Conservation (phyloP, 2,113 vertebrate genomes). For the Heterocephalus glaber region DNA sequence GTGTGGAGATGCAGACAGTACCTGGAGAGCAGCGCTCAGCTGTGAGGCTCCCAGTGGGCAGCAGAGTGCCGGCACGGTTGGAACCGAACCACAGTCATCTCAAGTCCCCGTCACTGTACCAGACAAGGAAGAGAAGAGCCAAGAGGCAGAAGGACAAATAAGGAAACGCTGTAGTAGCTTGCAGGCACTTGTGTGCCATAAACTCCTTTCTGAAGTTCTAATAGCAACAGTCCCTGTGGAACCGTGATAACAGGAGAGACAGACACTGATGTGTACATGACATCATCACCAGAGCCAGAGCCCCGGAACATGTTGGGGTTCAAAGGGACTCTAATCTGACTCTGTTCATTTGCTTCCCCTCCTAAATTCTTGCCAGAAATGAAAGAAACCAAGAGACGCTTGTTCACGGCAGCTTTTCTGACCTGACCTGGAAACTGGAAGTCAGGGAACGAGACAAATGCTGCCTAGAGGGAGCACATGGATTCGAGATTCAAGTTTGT, state of each 20-base stretch:
- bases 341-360: slow-evolving; percentile 38
- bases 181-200: slow-evolving; percentile 23
- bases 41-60: slow-evolving; percentile 54
- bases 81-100: not conserved
- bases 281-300: slow-evolving; percentile 61
- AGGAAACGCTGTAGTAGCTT: slow-evolving; percentile 64
- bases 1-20: not conserved
- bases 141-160: slow-evolving; percentile 62
- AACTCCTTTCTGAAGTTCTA: slow-evolving; percentile 73
- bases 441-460: slow-evolving; percentile 53
- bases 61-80: slow-evolving; percentile 69
- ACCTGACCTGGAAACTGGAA: slow-evolving; percentile 71
- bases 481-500: slow-evolving; percentile 59
- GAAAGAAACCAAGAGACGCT: slow-evolving; percentile 70
- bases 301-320: slow-evolving; percentile 54
- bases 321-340: slow-evolving; percentile 78
- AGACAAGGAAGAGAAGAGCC: slow-evolving; percentile 40
- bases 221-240: slow-evolving; percentile 59
- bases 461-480: slow-evolving; percentile 50
- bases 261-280: slow-evolving; percentile 74
- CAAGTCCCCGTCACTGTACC: not conserved
- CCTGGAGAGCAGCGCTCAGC: not conserved
- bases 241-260: slow-evolving; percentile 70
- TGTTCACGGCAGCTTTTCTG: slow-evolving; percentile 64
- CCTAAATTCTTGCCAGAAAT: slow-evolving; percentile 63